phyloP scores from a whole-genome alignment of 2,888 invertebrate species.

The Leptopterna dolabrata region DNA sequence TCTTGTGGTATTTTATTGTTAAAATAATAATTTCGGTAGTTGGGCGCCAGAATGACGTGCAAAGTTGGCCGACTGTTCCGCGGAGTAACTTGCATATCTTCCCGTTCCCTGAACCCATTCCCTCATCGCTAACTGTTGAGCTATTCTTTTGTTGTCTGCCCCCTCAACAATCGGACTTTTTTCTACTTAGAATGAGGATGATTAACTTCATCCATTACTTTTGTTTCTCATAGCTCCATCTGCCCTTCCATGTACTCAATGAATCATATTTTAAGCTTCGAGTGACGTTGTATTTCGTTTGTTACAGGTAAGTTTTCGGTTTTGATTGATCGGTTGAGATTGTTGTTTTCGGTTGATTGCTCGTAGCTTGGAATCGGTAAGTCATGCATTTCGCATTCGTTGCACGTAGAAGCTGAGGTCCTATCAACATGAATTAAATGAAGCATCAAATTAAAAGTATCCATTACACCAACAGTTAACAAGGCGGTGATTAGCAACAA shows the following conservation, averaged over 20 bases:
- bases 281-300: not conserved
- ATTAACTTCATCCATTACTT: not conserved
- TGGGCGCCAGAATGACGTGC: not conserved
- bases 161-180: not conserved
- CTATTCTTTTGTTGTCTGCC: slow-evolving; percentile 28
- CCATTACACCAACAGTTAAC: too few relatives aligned
- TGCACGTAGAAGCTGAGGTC: too few relatives aligned
- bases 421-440: too few relatives aligned
- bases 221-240: not conserved
- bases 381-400: too few relatives aligned
- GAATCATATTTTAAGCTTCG: not conserved
- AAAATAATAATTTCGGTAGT: not conserved
- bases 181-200: not conserved
- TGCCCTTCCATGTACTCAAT: not conserved
- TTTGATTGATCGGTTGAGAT: too few relatives aligned
- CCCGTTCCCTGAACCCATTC: slow-evolving; percentile 27
- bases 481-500: too few relatives aligned
- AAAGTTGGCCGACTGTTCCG: not conserved
- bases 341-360: too few relatives aligned
- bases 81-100: slow-evolving; percentile 26
- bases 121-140: not conserved
- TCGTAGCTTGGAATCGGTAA: too few relatives aligned
- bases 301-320: not conserved
- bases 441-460: too few relatives aligned
- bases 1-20: too few relatives aligned